A percentile compares a stretch with the other conserved stretches of the same genome.
Conservation (phyloP, 2,797 vertebrate species). For the Huso huso region DNA sequence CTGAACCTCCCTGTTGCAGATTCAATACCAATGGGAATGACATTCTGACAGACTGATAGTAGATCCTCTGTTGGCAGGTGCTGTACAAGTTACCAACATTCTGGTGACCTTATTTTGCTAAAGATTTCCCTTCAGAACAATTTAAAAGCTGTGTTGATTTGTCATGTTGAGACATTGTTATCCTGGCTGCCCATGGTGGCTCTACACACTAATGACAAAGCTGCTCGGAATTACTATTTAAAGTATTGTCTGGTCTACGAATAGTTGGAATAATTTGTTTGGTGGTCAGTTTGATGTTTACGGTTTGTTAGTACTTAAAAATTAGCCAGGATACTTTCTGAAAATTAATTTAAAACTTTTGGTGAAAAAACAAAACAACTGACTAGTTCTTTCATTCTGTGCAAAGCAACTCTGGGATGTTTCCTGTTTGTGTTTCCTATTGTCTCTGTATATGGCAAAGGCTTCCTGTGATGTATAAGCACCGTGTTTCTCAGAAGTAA, state of each 20-base stretch:
- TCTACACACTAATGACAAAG: no score
- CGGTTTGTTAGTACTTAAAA: not conserved
- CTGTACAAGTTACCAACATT: no score
- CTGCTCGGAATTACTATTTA: no score
- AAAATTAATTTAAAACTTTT: conserved; percentile 8
- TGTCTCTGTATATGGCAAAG: not conserved
- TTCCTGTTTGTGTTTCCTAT: not conserved
- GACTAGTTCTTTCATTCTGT: not conserved
- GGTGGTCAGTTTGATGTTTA: not conserved
- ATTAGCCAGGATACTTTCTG: not conserved
- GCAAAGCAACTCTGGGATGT: conserved; percentile 2
- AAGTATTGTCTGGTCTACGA: not conserved
- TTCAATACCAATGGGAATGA: no score
- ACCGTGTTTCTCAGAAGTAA: conserved; percentile 33
- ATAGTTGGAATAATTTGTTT: not conserved
- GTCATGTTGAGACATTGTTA: no score
- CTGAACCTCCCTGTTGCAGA: no score
- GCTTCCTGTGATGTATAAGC: conserved; percentile 25
- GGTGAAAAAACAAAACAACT: not conserved
- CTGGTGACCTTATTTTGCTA: no score
- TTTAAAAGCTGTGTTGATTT: no score
- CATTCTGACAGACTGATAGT: no score
- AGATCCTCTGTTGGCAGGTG: no score
- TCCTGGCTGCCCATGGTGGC: no score
- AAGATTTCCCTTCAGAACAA: no score